Percentiles rank a stretch among this genome's conserved stretches.
Conservation (phyloP, 2,888 invertebrate species). For the Drosophila gaucha region DNA sequence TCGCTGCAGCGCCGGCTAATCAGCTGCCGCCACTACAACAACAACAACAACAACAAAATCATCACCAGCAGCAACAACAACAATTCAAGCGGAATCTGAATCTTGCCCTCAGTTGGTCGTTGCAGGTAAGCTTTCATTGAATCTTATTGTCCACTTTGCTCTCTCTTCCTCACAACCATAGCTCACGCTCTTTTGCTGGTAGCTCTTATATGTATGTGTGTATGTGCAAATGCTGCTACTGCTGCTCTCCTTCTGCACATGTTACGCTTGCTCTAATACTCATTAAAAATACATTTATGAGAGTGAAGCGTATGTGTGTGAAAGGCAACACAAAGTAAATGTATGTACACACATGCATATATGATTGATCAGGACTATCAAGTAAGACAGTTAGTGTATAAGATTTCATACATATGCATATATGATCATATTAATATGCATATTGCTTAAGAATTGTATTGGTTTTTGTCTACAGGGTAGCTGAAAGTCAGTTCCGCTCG, state of each 20-base stretch:
- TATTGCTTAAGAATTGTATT: background rate
- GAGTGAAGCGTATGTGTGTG: background rate
- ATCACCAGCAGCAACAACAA: constrained; percentile 30
- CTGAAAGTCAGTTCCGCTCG: background rate
- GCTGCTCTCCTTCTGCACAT: constrained; percentile 2
- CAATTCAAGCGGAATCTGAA: constrained; percentile 52
- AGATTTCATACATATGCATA: background rate
- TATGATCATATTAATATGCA: background rate
- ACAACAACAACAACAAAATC: constrained; percentile 41
- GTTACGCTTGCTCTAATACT: constrained; percentile 10
- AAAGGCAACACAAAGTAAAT: background rate
- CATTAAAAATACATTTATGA: background rate
- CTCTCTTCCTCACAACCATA: background rate
- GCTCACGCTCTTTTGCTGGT: background rate
- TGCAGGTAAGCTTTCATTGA: constrained; percentile 58
- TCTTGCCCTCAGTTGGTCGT: constrained; percentile 53
- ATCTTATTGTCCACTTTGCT: constrained; percentile 11
- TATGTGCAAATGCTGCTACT: background rate
- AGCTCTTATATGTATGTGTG: background rate
- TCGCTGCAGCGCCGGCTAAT: constrained; percentile 54
- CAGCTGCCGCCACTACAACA: constrained; percentile 43
- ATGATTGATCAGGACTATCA: no score
- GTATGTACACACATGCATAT: background rate
- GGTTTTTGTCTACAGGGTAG: constrained; percentile 8
- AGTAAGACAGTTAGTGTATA: background rate